Evolutionary conservation across 1,140 invertebrate species (phyloP).

Genomic region (Aphelenchoides fujianensis): DNA sequence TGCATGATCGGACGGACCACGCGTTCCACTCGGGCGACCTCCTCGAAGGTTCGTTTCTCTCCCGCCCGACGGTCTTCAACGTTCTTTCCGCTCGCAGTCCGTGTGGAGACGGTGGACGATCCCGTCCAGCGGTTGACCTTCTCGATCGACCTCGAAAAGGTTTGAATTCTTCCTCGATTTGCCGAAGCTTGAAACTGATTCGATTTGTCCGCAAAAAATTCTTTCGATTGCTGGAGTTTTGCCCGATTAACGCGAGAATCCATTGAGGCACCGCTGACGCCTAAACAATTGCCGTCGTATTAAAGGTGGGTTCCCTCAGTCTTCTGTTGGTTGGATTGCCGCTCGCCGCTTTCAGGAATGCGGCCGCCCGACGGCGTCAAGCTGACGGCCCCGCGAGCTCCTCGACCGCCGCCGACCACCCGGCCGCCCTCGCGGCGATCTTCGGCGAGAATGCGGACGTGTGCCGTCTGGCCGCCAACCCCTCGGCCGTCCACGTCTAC

Average conservation of each 20-base stretch:
- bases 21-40: constrained; percentile 5
- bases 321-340: neutral
- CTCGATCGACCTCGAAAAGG: neutral
- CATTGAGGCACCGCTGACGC: constrained; percentile 12
- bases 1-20: constrained; percentile 18
- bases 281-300: constrained; percentile 13
- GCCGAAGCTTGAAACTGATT: too few species aligned
- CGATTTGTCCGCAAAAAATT: too few species aligned
- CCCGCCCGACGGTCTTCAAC: neutral
- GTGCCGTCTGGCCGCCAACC: neutral
- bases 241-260: neutral
- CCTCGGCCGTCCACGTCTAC: neutral
- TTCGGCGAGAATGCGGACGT: neutral
- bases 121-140: neutral
- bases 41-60: constrained; percentile 10
- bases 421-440: neutral
- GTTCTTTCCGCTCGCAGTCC: neutral
- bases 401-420: neutral
- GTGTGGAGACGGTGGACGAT: neutral
- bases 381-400: neutral
- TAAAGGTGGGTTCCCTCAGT: constrained; percentile 3
- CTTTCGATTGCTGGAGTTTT: too few species aligned
- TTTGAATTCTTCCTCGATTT: neutral
- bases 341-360: neutral
- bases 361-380: neutral